phyloP scores from a whole-genome alignment of 2,888 invertebrate species.

The Tenthredo distinguenda region DNA sequence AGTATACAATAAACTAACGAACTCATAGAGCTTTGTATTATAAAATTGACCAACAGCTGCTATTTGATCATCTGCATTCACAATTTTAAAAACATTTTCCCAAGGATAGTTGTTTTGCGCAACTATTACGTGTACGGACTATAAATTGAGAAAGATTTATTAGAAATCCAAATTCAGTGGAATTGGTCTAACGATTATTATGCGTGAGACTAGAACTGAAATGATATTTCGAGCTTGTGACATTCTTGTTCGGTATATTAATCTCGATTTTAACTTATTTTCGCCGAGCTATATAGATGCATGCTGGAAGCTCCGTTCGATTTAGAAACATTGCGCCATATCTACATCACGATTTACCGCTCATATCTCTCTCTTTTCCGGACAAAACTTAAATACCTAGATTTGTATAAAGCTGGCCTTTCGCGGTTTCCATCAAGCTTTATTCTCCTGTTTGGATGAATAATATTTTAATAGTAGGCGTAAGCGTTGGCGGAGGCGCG shows the following conservation, averaged over 20 bases:
- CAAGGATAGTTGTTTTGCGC: background rate
- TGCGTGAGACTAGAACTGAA: background rate
- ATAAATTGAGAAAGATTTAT: background rate
- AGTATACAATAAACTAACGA: background rate
- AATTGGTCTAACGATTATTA: background rate
- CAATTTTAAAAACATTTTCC: background rate
- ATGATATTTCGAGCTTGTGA: background rate
- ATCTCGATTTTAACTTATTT: background rate
- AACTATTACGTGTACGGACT: background rate
- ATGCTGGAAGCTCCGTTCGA: background rate
- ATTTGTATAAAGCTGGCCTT: background rate
- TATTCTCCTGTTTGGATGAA: slow-evolving; percentile 30
- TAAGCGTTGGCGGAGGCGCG: slow-evolving; percentile 20
- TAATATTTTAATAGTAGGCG: slow-evolving; percentile 42
- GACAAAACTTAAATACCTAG: background rate
- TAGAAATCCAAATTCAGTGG: background rate
- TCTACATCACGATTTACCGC: background rate
- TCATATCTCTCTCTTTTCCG: background rate
- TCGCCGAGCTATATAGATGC: background rate
- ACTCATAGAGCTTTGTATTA: background rate
- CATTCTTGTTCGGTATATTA: background rate
- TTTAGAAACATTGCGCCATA: background rate
- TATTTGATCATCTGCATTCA: background rate
- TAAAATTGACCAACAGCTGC: background rate
- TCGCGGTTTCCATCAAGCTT: slow-evolving; percentile 27